Evolutionary conservation across 2,797 vertebrate species (phyloP).

Genomic region (Distichodus sexfasciatus): DNA sequence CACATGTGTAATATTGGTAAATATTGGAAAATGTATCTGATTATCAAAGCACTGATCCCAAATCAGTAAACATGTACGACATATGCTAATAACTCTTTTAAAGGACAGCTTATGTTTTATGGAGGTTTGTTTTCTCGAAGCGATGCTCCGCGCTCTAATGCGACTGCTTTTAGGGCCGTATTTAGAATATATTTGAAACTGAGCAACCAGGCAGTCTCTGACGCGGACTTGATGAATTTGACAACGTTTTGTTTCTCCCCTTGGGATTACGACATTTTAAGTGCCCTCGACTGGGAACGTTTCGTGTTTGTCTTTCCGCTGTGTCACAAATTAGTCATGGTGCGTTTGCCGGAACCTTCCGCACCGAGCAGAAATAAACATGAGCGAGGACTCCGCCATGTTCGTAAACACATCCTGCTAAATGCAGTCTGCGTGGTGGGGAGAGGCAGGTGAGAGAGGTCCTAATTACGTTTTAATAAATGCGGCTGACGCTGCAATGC

Average conservation of each 20-base stretch:
- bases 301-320: slow-evolving; percentile 30
- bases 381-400: slow-evolving; percentile 30
- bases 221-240: slow-evolving; percentile 27
- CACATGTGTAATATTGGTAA: too few relatives aligned
- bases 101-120: slow-evolving; percentile 9
- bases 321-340: slow-evolving; percentile 37
- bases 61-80: too few relatives aligned
- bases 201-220: background rate
- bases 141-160: background rate
- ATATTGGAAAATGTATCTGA: too few relatives aligned
- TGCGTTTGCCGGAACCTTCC: slow-evolving; percentile 28
- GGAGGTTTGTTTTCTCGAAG: background rate
- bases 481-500: slow-evolving; percentile 50
- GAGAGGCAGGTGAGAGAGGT: slow-evolving; percentile 42
- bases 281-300: slow-evolving; percentile 16
- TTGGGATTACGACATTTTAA: slow-evolving; percentile 33
- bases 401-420: slow-evolving; percentile 44
- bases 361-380: slow-evolving; percentile 32
- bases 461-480: slow-evolving; percentile 50
- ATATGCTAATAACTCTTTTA: too few relatives aligned
- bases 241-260: slow-evolving; percentile 14
- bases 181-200: background rate
- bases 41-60: too few relatives aligned
- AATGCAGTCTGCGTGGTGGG: slow-evolving; percentile 44
- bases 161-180: background rate